These are phyloP conservation scores for Pluvianellus socialis DNA, from an alignment of 2,113 vertebrate genomes.

Conservation along the genomic window DNA sequence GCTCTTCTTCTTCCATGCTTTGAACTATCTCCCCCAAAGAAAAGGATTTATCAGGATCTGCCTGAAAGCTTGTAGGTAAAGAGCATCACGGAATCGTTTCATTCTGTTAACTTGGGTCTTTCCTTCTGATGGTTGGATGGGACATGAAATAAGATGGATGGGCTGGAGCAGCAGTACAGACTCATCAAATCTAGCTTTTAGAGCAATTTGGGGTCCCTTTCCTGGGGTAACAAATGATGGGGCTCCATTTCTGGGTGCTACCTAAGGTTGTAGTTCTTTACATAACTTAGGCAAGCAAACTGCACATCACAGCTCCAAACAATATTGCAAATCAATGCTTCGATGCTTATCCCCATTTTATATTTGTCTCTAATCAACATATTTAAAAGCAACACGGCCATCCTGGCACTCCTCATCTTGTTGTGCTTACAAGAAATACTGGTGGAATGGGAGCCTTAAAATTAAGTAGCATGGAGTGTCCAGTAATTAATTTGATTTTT, in stretches of 20 bases:
- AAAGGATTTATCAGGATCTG: background rate
- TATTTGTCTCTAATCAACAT: slow-evolving; percentile 19
- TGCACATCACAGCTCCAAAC: background rate
- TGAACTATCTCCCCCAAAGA: background rate
- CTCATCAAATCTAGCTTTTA: background rate
- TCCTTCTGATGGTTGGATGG: background rate
- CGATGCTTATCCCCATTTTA: background rate
- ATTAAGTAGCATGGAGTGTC: slow-evolving; percentile 79
- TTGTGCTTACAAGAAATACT: slow-evolving; percentile 76
- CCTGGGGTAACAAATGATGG: background rate
- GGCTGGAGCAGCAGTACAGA: background rate
- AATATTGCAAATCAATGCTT: slow-evolving; percentile 30
- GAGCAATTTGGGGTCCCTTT: background rate
- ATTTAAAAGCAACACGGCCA: slow-evolving; percentile 19
- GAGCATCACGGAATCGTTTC: background rate
- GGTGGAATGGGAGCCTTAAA: slow-evolving; percentile 76
- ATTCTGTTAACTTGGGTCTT: background rate
- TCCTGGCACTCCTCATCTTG: slow-evolving; percentile 56
- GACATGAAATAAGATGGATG: background rate
- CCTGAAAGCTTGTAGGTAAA: background rate
- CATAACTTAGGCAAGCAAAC: background rate
- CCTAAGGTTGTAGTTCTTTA: background rate
- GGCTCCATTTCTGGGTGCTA: background rate
- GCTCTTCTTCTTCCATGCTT: background rate
- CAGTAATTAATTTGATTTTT: slow-evolving; percentile 78